Conservation (phyloP, 2,888 invertebrate species). For the Oxystoma pomonae region DNA sequence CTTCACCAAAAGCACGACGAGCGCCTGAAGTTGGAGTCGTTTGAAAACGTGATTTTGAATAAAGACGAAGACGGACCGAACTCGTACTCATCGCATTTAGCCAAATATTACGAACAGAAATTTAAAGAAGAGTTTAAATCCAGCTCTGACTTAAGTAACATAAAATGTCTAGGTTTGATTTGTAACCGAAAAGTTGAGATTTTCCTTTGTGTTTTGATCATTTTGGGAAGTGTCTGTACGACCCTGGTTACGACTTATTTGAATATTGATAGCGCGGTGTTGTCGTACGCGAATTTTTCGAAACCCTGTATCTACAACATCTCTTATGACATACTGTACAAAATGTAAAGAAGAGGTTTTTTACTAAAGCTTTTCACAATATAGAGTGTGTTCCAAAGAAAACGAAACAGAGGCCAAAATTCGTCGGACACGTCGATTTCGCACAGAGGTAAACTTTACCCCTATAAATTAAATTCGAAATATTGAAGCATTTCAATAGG, state of each 20-base stretch:
- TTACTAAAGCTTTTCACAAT: too few species aligned
- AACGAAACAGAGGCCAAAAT: too few species aligned
- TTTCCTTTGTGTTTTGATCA: conserved; percentile 50
- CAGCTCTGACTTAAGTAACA: neutral
- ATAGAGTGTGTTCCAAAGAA: too few species aligned
- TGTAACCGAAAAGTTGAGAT: conserved; percentile 31
- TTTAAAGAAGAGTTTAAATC: conserved; percentile 19
- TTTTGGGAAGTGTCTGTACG: conserved; percentile 59
- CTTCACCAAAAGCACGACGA: conserved; percentile 46
- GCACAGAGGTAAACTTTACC: too few species aligned
- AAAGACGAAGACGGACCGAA: conserved; percentile 15
- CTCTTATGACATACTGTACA: conserved; percentile 29
- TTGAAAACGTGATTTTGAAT: conserved; percentile 26
- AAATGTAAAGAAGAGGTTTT: conserved; percentile 20
- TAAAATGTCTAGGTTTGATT: conserved; percentile 7
- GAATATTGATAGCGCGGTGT: conserved; percentile 59
- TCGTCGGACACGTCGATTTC: too few species aligned
- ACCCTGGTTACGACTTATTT: conserved; percentile 68
- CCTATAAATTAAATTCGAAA: too few species aligned
- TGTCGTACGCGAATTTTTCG: conserved; percentile 61
- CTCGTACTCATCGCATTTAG: conserved; percentile 2
- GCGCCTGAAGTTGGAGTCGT: conserved; percentile 28
- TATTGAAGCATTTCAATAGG: too few species aligned
- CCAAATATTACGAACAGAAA: conserved; percentile 20
- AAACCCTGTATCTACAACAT: conserved; percentile 71